Percentiles rank a stretch among this genome's conserved stretches.
Evolutionary conservation across 2,888 invertebrate species (phyloP).

Genomic region (Drosophila setosimentum): DNA sequence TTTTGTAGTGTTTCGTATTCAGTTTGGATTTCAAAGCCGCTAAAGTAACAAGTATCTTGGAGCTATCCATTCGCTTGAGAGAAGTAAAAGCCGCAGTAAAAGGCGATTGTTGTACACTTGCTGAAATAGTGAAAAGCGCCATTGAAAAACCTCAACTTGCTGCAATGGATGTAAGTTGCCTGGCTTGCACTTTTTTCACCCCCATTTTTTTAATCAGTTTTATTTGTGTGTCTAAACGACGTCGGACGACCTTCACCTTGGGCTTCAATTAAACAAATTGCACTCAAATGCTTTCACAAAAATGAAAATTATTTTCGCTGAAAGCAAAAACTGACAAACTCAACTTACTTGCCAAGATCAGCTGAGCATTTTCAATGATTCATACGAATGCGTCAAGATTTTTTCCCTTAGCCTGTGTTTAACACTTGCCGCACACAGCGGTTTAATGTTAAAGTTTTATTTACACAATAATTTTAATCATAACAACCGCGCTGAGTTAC

Average conservation of each 20-base stretch:
- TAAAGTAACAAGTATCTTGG: conserved; percentile 78
- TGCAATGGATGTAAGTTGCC: conserved; percentile 67
- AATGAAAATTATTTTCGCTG: conserved; percentile 65
- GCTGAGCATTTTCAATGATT: conserved; percentile 57
- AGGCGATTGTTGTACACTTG: conserved; percentile 49
- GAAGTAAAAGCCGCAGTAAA: conserved; percentile 43
- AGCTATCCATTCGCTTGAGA: conserved; percentile 59
- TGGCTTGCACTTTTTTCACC: neutral
- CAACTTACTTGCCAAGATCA: conserved; percentile 47
- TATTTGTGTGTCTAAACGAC: conserved; percentile 54
- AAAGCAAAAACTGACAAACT: conserved; percentile 39
- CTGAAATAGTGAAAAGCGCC: conserved; percentile 54
- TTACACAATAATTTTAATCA: conserved; percentile 44
- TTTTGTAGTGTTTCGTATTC: conserved; percentile 55
- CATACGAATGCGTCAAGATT: conserved; percentile 33
- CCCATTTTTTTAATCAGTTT: conserved; percentile 18
- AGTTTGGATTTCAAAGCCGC: conserved; percentile 79
- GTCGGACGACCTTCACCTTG: conserved; percentile 76
- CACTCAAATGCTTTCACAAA: conserved; percentile 59
- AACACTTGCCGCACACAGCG: neutral
- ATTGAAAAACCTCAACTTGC: conserved; percentile 41
- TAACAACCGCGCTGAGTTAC: conserved; percentile 20
- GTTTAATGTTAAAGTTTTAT: conserved; percentile 19
- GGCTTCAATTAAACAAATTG: conserved; percentile 74
- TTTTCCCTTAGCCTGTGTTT: neutral